Percentiles rank a stretch among this genome's conserved stretches.
Conservation (phyloP, 1,140 invertebrate species). For the Parasteatoda tepidariorum region DNA sequence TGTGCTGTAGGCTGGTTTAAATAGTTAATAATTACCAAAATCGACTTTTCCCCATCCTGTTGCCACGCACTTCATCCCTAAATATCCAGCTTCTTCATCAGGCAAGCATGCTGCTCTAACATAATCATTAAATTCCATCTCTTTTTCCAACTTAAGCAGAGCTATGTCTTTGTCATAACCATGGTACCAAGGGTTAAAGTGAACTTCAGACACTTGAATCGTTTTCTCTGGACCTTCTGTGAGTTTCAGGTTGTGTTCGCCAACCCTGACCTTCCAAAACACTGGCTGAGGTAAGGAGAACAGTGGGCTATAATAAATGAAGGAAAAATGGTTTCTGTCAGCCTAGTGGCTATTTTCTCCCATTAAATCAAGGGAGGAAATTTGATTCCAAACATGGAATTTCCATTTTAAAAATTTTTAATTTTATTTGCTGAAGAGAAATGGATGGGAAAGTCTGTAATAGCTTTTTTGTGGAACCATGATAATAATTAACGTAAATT, state of each 20-base stretch:
- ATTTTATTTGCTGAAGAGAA: too few relatives aligned
- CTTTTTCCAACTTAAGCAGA: constrained; percentile 82
- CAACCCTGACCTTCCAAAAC: constrained; percentile 76
- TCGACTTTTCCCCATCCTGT: constrained; percentile 81
- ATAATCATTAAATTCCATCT: constrained; percentile 70
- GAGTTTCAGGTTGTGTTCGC: constrained; percentile 80
- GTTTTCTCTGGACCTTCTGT: constrained; percentile 80
- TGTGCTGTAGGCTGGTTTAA: too few relatives aligned
- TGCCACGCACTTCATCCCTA: constrained; percentile 75
- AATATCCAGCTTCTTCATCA: constrained; percentile 63
- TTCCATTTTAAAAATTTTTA: too few relatives aligned
- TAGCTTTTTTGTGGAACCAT: too few relatives aligned
- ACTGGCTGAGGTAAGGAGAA: constrained; percentile 78
- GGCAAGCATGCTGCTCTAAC: constrained; percentile 66
- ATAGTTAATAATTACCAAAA: constrained; percentile 63
- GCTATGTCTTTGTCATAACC: constrained; percentile 71
- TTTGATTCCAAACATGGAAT: too few relatives aligned
- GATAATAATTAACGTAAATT: too few relatives aligned
- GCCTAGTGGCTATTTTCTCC: too few relatives aligned
- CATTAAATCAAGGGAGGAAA: too few relatives aligned
- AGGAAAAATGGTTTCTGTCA: too few relatives aligned
- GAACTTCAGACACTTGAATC: constrained; percentile 72
- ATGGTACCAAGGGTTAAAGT: constrained; percentile 64
- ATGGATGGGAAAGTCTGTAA: too few relatives aligned
- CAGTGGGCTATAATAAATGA: constrained; percentile 75